Base-by-base conservation (phyloP, 2,797 vertebrate species). In the Sebastes iracundus region DNA sequence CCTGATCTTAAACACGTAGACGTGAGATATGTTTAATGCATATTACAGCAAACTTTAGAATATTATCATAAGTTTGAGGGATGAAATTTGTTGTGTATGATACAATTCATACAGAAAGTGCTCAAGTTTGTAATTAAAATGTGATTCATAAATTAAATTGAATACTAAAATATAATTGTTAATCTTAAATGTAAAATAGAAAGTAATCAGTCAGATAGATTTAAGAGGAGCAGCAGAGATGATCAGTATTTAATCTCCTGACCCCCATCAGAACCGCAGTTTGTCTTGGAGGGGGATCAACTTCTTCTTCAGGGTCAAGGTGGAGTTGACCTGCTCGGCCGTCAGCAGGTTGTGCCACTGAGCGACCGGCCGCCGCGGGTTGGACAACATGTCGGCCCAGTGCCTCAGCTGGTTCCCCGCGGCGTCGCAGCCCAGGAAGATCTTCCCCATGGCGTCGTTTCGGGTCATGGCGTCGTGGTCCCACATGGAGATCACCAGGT, bases 341-440 rank as follows among this genome's bases (percentile, higher is more conserved):
- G 95, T 91, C 72, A 95, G 95, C 81, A 99, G 95, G 25, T 38
- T 91, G 95, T 99, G 97, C 98, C 98, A 98, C 94, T 97, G 97
- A 9, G 97, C 91, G 0, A 98, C 74, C 1, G 97, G 97, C 32
- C 95, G 83, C 63, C 96, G 95, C 0, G 98, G 95, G 60, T 97
- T 98, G 83, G 96, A 96, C 92, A 99, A 88, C 97, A 97, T 97
- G 92, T 99, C 98, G 0, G 97, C 97, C 98, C 98, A 99, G 91
- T 97, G 97, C 64, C 94, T 92, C 91, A 99, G 94, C 81, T 97
- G 96, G 90, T 97, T 98, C 49, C 98, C 97, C 0, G 96, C 85
- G 49, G 97, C 96, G 65, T 94, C 88, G 27, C 96, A 95, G 65
- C 98, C 96, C 61, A 99, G 93, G 82, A 95, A 95, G 58, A 99